These are phyloP conservation scores for Papilio dardanus DNA, from an alignment of 1,140 invertebrate genomes.

Conservation along the genomic window DNA sequence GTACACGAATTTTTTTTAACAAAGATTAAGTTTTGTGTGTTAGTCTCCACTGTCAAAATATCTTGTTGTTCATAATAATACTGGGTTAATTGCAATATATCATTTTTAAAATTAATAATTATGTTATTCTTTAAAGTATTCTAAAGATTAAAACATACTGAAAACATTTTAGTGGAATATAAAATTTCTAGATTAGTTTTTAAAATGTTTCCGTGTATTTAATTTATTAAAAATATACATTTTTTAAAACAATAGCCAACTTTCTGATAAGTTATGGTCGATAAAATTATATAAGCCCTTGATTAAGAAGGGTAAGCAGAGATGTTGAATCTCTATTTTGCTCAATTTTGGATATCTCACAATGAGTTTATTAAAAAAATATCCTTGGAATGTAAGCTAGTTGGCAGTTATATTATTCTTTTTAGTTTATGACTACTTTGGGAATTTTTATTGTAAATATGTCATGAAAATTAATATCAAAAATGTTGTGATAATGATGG, in stretches of 20 bases:
- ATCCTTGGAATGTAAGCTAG: not conserved
- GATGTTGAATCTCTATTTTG: conserved; percentile 1
- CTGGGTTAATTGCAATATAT: not conserved
- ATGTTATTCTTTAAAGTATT: not conserved
- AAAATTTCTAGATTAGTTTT: not conserved
- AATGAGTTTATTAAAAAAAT: not conserved
- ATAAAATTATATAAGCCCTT: not conserved
- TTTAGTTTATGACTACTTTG: not conserved
- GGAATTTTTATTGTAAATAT: not conserved
- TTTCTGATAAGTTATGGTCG: not conserved
- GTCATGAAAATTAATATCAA: not conserved
- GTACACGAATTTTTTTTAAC: not conserved
- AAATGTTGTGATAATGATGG: not conserved
- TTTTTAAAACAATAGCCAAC: not conserved
- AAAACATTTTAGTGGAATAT: not conserved
- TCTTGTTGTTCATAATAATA: too few species aligned
- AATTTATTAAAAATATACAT: conserved; percentile 5
- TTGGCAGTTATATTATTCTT: not conserved
- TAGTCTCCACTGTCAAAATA: too few species aligned
- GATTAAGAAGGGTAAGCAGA: not conserved
- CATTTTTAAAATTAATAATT: not conserved
- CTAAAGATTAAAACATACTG: not conserved
- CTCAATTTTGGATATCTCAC: conserved; percentile 4
- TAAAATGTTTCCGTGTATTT: not conserved
- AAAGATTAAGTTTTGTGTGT: too few species aligned